Evolutionary conservation across 2,113 vertebrate genomes (phyloP).

Genomic region (Craseonycteris thonglongyai): DNA sequence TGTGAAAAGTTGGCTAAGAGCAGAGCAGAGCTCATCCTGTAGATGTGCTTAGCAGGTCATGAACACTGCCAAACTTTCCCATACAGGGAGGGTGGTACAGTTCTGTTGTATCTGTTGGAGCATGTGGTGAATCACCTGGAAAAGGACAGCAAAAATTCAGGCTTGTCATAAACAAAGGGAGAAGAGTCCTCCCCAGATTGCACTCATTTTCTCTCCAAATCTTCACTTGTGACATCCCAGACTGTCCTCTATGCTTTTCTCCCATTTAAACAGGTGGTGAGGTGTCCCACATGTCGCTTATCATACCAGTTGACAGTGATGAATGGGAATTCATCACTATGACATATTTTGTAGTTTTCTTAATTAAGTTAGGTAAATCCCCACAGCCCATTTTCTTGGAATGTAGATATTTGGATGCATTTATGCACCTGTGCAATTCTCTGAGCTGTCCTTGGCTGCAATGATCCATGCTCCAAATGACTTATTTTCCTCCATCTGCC

Average conservation of each 20-base stretch:
- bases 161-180: neutral
- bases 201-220: neutral
- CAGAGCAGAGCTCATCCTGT: neutral
- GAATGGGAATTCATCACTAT: neutral
- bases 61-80: neutral
- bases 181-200: neutral
- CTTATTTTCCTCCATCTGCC: neutral
- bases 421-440: neutral
- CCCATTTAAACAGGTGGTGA: neutral
- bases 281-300: neutral
- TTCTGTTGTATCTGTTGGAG: neutral
- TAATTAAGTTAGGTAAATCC: slow-evolving; percentile 29
- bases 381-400: neutral
- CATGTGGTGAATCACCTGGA: neutral
- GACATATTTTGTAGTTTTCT: neutral
- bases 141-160: neutral
- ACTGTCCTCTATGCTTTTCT: neutral
- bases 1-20: neutral
- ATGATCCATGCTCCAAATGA: neutral
- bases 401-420: slow-evolving; percentile 7
- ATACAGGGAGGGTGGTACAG: neutral
- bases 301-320: neutral
- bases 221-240: neutral
- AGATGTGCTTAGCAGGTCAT: neutral
- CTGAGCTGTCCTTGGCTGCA: neutral